Evolutionary conservation across 2,888 invertebrate species (phyloP), one percentile per base, ranked within the genome.

Genomic region (Drosophila falleni): DNA sequence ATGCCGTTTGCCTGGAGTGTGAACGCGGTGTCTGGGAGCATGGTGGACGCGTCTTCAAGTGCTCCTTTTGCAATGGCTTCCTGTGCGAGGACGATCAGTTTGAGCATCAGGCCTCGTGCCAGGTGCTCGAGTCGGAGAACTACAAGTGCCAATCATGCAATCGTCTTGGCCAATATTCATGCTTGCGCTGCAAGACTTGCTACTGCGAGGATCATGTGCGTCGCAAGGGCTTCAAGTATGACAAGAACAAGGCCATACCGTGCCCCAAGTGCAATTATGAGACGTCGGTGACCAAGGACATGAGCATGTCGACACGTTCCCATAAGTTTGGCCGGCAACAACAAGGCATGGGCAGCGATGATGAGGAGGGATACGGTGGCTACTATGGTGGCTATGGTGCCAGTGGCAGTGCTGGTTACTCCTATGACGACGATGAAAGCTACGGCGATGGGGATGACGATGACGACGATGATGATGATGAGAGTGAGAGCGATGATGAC

Each of bases 141-240:
- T 98, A 96, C 92, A 99, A 99, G 94, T 99, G 99, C 96, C 96
- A 97, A 92, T 98, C 98, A 0, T 98, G 98, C 93, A 98, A 98
- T 94, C 96, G 96, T 70, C 93, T 98, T 72, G 98, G 98, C 0
- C 98, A 98, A 93, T 98, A 97, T 93, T 98, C 98, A 4, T 99
- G 98, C 92, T 94, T 99, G 88, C 95, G 97, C 88, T 99, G 99
- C 93, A 99, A 99, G 93, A 96, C 96, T 3, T 98, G 98, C 93
- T 99, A 97, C 93, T 99, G 98, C 93, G 98, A 98, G 89, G 98
- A 98, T 93, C 98, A 99, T 93, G 98, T 98, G 69, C 95, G 96
- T 62, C 95, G 98, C 71, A 97, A 97, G 93, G 97, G 97, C 2
- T 96, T 97, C 90, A 97, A 97, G 90, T 97, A 97, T 91, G 96